These are phyloP conservation scores for Pterostichus niger DNA, from an alignment of 2,888 invertebrate species.

Conservation along the genomic window DNA sequence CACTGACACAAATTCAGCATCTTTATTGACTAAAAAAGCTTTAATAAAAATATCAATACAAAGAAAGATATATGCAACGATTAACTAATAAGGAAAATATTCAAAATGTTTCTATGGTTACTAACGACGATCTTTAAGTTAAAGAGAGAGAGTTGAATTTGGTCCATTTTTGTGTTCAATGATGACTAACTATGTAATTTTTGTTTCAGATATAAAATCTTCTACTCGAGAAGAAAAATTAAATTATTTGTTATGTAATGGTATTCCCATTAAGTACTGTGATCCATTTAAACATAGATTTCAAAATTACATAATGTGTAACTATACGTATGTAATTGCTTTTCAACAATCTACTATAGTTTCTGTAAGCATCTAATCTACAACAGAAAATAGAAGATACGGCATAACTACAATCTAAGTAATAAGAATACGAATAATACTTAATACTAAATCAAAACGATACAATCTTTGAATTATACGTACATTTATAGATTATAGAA, in stretches of 20 bases:
- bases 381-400: constrained; percentile 17
- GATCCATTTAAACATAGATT: constrained; percentile 57
- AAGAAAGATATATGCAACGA: no score
- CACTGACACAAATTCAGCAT: no score
- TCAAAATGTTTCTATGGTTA: no score
- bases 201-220: constrained; percentile 52
- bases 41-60: no score
- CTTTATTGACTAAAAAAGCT: no score
- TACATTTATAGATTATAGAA: constrained; percentile 1
- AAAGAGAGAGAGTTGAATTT: no score
- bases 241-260: constrained; percentile 60
- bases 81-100: no score
- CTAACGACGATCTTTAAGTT: no score
- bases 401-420: constrained; percentile 3
- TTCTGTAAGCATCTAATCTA: constrained; percentile 29
- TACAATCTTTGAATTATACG: constrained; percentile 7
- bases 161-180: no score
- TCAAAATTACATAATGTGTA: constrained; percentile 18
- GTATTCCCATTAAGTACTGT: constrained; percentile 62
- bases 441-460: constrained; percentile 1
- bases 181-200: not conserved
- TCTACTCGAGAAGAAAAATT: constrained; percentile 54
- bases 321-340: constrained; percentile 25
- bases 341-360: constrained; percentile 15
- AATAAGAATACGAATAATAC: constrained; percentile 8